Percentiles rank a stretch among this genome's conserved stretches.
Evolutionary conservation across 2,888 invertebrate genomes (phyloP).

Genomic region (Margaritifera margaritifera): DNA sequence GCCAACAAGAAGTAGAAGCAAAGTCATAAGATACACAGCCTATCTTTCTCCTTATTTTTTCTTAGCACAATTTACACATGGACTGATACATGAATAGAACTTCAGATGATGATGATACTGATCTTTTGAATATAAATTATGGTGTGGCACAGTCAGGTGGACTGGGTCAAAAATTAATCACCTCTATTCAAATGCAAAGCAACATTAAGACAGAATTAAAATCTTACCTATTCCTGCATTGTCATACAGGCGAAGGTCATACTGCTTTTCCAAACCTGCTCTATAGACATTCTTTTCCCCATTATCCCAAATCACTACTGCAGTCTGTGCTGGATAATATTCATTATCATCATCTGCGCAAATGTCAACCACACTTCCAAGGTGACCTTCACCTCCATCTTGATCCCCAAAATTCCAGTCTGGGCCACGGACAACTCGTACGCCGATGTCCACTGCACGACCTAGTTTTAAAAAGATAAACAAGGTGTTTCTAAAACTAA

Average conservation of each 20-base stretch:
- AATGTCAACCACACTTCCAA: slow-evolving; percentile 74
- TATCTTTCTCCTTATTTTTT: too few species aligned
- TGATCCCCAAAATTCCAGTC: slow-evolving; percentile 59
- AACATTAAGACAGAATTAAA: not conserved
- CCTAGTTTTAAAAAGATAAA: slow-evolving; percentile 4
- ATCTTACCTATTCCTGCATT: slow-evolving; percentile 84
- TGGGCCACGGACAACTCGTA: slow-evolving; percentile 63
- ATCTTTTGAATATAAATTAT: too few species aligned
- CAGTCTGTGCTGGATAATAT: slow-evolving; percentile 83
- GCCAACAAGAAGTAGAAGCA: too few species aligned
- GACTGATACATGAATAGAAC: too few species aligned
- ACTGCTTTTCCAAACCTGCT: slow-evolving; percentile 86
- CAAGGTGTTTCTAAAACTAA: too few species aligned
- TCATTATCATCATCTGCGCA: slow-evolving; percentile 54
- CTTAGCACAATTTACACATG: too few species aligned
- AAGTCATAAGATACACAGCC: too few species aligned
- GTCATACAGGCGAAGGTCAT: slow-evolving; percentile 85
- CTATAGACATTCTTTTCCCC: slow-evolving; percentile 78
- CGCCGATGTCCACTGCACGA: slow-evolving; percentile 42
- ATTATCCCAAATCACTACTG: slow-evolving; percentile 86
- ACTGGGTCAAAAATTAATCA: too few species aligned
- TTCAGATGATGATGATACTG: too few species aligned
- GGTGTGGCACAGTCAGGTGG: too few species aligned
- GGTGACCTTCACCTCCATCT: slow-evolving; percentile 65
- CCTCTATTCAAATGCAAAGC: too few species aligned